These are phyloP conservation scores for Drosophila chauvacae DNA, from an alignment of 1,140 invertebrate species.

Conservation along the genomic window DNA sequence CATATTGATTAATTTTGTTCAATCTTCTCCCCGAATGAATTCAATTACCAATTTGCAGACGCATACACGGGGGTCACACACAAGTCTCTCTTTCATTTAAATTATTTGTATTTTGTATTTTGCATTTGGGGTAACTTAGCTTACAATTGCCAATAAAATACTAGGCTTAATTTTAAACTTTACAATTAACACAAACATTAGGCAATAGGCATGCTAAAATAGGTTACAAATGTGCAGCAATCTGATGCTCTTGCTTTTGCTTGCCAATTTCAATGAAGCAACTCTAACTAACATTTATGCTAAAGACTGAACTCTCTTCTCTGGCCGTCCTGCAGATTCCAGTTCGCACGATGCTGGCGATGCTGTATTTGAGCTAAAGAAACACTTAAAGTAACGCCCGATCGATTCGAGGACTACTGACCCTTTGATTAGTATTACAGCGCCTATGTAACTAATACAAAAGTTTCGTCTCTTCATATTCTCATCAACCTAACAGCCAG, in stretches of 20 bases:
- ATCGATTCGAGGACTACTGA: conserved; percentile 63
- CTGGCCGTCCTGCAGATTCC: conserved; percentile 48
- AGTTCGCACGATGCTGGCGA: conserved; percentile 39
- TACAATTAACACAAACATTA: conserved; percentile 75
- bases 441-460: conserved; percentile 68
- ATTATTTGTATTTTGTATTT: conserved; percentile 51
- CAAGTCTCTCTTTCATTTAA: conserved; percentile 39
- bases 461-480: conserved; percentile 41
- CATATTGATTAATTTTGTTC: conserved; percentile 44
- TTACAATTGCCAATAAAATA: conserved; percentile 54
- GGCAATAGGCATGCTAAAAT: conserved; percentile 58
- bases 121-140: conserved; percentile 50
- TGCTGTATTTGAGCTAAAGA: conserved; percentile 70
- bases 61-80: conserved; percentile 34
- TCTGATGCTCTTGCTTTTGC: conserved; percentile 12
- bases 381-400: conserved; percentile 66
- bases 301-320: conserved; percentile 61
- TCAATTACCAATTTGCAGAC: conserved; percentile 31
- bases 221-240: conserved; percentile 67
- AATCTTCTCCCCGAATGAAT: conserved; percentile 26
- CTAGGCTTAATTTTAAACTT: conserved; percentile 57
- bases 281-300: conserved; percentile 69
- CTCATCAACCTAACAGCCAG: conserved; percentile 73
- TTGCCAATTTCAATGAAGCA: conserved; percentile 53
- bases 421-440: conserved; percentile 57